phyloP scores from a whole-genome alignment of 2,888 invertebrate genomes.

The Tetragnatha montana region DNA sequence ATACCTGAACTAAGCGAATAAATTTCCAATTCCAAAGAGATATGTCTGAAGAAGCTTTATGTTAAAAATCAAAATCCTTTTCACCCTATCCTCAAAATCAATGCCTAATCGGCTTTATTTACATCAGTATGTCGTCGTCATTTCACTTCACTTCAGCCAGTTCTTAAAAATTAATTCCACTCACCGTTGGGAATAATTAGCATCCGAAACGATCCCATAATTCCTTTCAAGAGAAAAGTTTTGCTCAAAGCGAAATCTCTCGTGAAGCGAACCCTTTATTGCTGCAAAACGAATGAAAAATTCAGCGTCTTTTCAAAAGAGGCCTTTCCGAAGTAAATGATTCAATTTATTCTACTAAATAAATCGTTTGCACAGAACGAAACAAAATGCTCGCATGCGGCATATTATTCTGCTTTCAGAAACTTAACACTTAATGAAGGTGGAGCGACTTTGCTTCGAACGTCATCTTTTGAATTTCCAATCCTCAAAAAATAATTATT shows the following conservation, averaged over 20 bases:
- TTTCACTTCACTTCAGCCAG: background rate
- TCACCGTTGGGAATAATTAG: slow-evolving; percentile 22
- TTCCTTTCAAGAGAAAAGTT: slow-evolving; percentile 6
- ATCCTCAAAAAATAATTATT: no score
- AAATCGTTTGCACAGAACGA: background rate
- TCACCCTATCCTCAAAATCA: background rate
- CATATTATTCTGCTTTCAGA: no score
- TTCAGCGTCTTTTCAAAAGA: background rate
- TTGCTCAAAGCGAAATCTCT: slow-evolving; percentile 4
- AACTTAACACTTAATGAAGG: no score
- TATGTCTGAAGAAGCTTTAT: no score
- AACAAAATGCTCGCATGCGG: no score
- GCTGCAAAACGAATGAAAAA: background rate
- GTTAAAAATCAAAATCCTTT: background rate
- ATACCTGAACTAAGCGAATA: no score
- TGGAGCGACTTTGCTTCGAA: no score
- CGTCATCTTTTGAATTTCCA: no score
- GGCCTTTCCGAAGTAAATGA: background rate
- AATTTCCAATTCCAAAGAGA: no score
- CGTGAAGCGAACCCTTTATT: background rate
- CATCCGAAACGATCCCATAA: background rate
- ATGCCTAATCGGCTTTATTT: background rate
- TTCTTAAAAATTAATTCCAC: background rate
- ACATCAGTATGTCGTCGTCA: background rate
- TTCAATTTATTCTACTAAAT: slow-evolving; percentile 16